Conservation (phyloP, 2,113 vertebrate genomes). For the Haemorhous mexicanus region DNA sequence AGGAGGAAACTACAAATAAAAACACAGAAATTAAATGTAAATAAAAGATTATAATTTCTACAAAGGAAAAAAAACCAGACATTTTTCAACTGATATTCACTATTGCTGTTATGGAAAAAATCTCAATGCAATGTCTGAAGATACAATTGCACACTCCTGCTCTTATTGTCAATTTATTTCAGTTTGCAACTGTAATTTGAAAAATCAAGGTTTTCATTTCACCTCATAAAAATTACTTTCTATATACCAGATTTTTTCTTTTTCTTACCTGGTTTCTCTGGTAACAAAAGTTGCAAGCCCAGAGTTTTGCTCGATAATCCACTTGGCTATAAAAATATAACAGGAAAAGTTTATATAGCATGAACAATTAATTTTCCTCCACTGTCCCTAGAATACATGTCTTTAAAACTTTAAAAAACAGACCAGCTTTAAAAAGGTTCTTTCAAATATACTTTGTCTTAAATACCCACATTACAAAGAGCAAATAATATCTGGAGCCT, state of each 20-base stretch:
- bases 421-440: not conserved
- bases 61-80: not conserved
- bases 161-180: not conserved
- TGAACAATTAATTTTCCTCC: not conserved
- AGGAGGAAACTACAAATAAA: constrained; percentile 87
- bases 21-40: not conserved
- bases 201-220: not conserved
- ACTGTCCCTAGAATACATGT: not conserved
- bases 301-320: constrained; percentile 97
- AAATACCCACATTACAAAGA: not conserved
- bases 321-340: constrained; percentile 84
- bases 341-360: constrained; percentile 16
- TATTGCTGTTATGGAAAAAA: not conserved
- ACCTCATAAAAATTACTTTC: not conserved
- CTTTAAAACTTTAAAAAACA: not conserved
- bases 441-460: not conserved
- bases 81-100: not conserved
- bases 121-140: not conserved
- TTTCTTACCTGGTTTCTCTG: constrained; percentile 95
- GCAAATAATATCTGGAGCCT: not conserved
- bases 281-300: constrained; percentile 99
- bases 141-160: not conserved
- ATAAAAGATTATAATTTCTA: not conserved
- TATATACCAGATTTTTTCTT: not conserved
- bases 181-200: not conserved